A percentile compares a stretch with the other conserved stretches of the same genome.
Conservation (phyloP, 2,888 invertebrate species). For the Sympetrum striolatum region DNA sequence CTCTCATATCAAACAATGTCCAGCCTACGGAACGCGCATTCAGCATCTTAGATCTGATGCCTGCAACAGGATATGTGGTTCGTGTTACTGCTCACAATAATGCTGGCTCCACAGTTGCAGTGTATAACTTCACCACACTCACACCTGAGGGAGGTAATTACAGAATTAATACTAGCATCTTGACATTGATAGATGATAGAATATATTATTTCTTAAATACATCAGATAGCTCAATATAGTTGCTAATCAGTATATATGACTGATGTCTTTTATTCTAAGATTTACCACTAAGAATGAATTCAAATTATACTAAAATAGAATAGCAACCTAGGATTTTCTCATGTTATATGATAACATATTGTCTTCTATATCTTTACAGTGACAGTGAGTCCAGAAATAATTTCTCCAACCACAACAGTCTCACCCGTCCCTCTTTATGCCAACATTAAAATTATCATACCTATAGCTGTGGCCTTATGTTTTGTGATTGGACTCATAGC, state of each 20-base stretch:
- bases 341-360: not conserved
- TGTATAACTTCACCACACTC: slow-evolving; percentile 85
- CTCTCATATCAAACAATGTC: slow-evolving; percentile 80
- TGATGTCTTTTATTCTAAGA: no score
- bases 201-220: no score
- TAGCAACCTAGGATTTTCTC: no score
- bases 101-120: slow-evolving; percentile 81
- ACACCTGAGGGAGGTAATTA: slow-evolving; percentile 76
- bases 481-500: slow-evolving; percentile 72
- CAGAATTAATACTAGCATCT: slow-evolving; percentile 44
- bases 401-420: slow-evolving; percentile 64
- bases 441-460: slow-evolving; percentile 68
- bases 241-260: not conserved
- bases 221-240: no score
- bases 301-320: no score
- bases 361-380: slow-evolving; percentile 54
- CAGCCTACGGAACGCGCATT: slow-evolving; percentile 82
- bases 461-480: slow-evolving; percentile 72
- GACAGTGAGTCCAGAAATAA: slow-evolving; percentile 68
- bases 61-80: slow-evolving; percentile 77
- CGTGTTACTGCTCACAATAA: slow-evolving; percentile 84
- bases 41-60: slow-evolving; percentile 77
- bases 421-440: slow-evolving; percentile 72
- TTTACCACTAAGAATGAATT: no score
- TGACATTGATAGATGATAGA: no score